Base-by-base conservation (phyloP, 2,797 vertebrate species). In the Ceryle rudis region DNA sequence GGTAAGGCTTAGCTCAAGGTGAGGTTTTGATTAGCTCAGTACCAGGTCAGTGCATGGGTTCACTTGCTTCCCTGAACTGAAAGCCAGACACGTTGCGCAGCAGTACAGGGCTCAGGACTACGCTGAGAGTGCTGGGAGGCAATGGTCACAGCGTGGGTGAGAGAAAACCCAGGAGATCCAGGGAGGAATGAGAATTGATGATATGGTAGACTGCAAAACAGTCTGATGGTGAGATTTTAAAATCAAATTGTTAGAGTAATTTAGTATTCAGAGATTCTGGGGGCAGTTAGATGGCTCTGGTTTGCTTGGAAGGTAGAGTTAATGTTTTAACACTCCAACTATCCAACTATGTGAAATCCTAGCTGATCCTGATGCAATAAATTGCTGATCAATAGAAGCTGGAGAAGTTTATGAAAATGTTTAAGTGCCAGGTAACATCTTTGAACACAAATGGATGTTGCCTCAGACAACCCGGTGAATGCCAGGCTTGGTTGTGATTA, bases 111-210 rank as follows among this genome's bases (percentile, higher is more conserved):
- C 14, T 23, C 16, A 42, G 60, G 25, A 23, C 7, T 28, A 18
- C 16, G 2, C 31, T 58, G 47, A 49, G 47, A 35, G 16, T 9
- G 5, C 4, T 31, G 60, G 44, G 26, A 33, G 6, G 26, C 2
- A 16, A 16, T 13, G 31, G 28, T 37, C 5, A 11, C 13, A 10
- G 42, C 0, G 1, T 13, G 23, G 47, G 31, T 33, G 42, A 57
- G 61, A 26, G 33, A 57, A 57, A 66, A 71, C 5, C n/a, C 14
- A 2, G n/a, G 18, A 81, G 23, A 41, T 26, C 21, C 35, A 39
- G 10, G 14, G 22, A 72, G 8, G 9, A 65, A 79, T 22, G 28
- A 29, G 31, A 37, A 75, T 65, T 79, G 33, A 41, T 42, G 60
- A 11, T 61, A 5, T 8, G 16, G 15, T 18, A 25, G 20, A 11